A percentile compares a stretch with the other conserved stretches of the same genome.
Evolutionary conservation across 2,888 invertebrate species (phyloP).

Genomic region (Celastrina argiolus): DNA sequence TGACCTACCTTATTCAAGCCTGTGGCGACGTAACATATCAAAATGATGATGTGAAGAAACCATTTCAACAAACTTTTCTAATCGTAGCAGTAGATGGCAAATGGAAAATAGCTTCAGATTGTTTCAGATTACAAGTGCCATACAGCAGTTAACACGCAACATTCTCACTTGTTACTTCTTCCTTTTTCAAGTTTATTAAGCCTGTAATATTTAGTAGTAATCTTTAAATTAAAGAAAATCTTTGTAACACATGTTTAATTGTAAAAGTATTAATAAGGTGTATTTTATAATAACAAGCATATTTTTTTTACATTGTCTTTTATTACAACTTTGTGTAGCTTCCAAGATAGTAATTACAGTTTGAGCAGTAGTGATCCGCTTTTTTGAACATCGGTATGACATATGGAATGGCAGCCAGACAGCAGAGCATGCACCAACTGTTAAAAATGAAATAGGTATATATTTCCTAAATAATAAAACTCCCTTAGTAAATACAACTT

Average conservation of each 20-base stretch:
- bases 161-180: neutral
- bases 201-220: neutral
- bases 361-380: conserved; percentile 61
- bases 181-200: neutral
- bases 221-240: neutral
- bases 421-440: conserved; percentile 69
- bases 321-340: conserved; percentile 47
- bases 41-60: conserved; percentile 75
- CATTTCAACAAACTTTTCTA: conserved; percentile 91
- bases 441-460: conserved; percentile 36
- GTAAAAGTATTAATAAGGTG: neutral
- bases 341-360: conserved; percentile 58
- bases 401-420: conserved; percentile 62
- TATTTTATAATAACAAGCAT: neutral
- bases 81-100: conserved; percentile 92
- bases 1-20: conserved; percentile 89
- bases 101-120: conserved; percentile 96
- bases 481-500: neutral
- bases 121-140: conserved; percentile 86
- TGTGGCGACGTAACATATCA: conserved; percentile 89
- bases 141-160: conserved; percentile 48
- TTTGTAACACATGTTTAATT: neutral
- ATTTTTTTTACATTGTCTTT: neutral
- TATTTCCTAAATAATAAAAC: neutral
- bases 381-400: conserved; percentile 53